Evolutionary conservation across 2,113 vertebrate genomes (phyloP), one percentile per base, ranked within the genome.

Genomic region (Struthio camelus): DNA sequence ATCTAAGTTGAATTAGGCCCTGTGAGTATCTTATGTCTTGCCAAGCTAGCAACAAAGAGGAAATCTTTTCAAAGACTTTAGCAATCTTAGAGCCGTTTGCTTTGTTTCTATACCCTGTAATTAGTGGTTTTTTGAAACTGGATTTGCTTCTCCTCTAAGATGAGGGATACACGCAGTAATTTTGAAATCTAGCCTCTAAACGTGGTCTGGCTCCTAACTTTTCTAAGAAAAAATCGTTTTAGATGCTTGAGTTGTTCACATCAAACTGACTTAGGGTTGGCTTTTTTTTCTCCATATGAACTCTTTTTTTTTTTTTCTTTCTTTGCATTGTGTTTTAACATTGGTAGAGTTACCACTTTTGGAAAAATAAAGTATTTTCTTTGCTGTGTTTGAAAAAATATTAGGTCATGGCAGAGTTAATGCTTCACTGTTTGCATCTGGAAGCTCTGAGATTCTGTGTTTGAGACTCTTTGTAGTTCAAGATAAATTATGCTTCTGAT

Each of bases 51-150:
- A 92, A n/a, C 65, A 65, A 72, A 93, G 84, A 89, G 83, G 73
- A 65, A 69, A 87, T 53, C 44, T 89, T 85, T 90, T 84, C 80
- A 81, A 96, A 93, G 86, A 8, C 89, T 95, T 69, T 1, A 91
- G 84, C 70, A 91, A n/a, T 82, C 75, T 56, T 36, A 0, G 70
- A 90, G 78, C 67, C 81, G 87, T 59, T 53, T 87, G 67, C 87
- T 94, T 92, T 80, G 40, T 94, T 96, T 95, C 87, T 88, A n/a
- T 85, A 59, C 94, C 87, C 84, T 91, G 36, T 87, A 77, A 96
- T 97, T 94, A 95, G 91, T 91, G 93, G 89, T 90, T 94, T 77
- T 78, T 94, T 59, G 71, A 87, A 94, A 91, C 91, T 93, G 95
- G 94, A 95, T 95, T 96, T 94, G 53, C 95, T 42, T 73, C 92